Base-by-base conservation (phyloP, 2,888 invertebrate genomes). In the Lycaena phlaeas region DNA sequence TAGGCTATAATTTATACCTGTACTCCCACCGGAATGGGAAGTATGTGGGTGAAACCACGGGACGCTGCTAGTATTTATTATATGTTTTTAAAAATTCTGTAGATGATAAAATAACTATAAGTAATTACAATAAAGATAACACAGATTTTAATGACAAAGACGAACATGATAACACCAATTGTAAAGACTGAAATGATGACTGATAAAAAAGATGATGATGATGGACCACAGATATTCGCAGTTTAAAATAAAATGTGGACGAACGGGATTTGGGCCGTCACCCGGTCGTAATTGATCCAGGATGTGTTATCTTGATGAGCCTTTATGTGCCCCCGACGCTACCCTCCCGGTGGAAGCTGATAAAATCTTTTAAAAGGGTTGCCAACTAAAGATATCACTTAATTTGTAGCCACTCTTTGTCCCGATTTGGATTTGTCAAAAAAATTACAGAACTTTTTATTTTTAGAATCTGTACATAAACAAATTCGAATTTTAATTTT, bases 341-440 rank as follows among this genome's bases (percentile, higher is more conserved):
- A 77, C 81, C 79, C 79, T 75, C 74, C 66, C 62, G 64, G 51
- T 68, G 63, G 65, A 73, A 59, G 58, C 63, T 68, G 82, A 84
- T 82, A 78, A 71, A 61, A 79, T 82, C 81, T 77, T 65, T 67
- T 71, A 77, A 81, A 82, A 82, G 81, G 84, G 84, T 78, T 82
- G 77, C 74, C 76, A 74, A 70, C 73, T 78, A 75, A 76, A 78
- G 78, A 81, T 81, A 81, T 75, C 75, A 77, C 78, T 81, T 84
- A 82, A 84, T 84, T 82, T 82, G 82, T 82, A 77, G 73, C 73
- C 67, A 71, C 70, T 77, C 77, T 75, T 78, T 77, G 74, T 81
- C 67, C 59, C 63, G 71, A 64, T 71, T 72, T 73, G 68, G 69
- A 64, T 61, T 68, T 65, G 62, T 65, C 65, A 65, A 67, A 51